Evolutionary conservation across 2,888 invertebrate genomes (phyloP).

Genomic region (Drosophila longiperda): DNA sequence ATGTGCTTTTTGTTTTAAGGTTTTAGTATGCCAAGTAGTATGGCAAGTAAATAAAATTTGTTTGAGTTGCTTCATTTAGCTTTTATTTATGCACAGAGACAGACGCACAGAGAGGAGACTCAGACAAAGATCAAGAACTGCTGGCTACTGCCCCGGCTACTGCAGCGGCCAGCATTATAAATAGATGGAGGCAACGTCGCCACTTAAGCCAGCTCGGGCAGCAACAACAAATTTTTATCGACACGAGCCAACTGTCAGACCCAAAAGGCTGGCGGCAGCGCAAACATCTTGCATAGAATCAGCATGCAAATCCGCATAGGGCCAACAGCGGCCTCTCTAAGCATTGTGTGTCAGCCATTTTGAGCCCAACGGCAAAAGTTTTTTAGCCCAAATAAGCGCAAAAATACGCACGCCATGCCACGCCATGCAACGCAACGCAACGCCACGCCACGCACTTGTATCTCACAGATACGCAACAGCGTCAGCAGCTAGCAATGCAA

Average conservation of each 20-base stretch:
- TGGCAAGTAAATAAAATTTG: constrained; percentile 29
- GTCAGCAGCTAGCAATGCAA: constrained; percentile 63
- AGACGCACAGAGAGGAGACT: constrained; percentile 32
- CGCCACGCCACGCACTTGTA: constrained; percentile 55
- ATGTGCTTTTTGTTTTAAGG: constrained; percentile 31
- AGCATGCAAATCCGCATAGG: constrained; percentile 50
- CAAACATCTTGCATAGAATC: constrained; percentile 27
- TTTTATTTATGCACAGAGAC: constrained; percentile 60
- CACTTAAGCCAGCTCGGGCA: constrained; percentile 68
- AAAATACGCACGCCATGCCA: constrained; percentile 63
- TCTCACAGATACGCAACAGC: constrained; percentile 52
- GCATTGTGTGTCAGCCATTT: constrained; percentile 73
- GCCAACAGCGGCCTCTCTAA: constrained; percentile 50
- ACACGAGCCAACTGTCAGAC: constrained; percentile 78
- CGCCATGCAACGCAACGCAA: constrained; percentile 23
- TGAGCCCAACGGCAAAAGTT: constrained; percentile 66
- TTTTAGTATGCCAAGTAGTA: constrained; percentile 28
- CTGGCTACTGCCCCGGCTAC: constrained; percentile 45
- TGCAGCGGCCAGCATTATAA: constrained; percentile 61
- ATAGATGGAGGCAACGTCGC: constrained; percentile 61
- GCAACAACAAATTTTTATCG: constrained; percentile 71
- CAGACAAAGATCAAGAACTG: constrained; percentile 57
- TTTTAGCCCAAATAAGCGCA: constrained; percentile 80
- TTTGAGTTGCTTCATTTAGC: constrained; percentile 46
- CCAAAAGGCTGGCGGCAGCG: constrained; percentile 27